Evolutionary conservation across 2,797 vertebrate genomes (phyloP), one percentile per base, ranked within the genome.

Genomic region (Melanotaenia boesemani): DNA sequence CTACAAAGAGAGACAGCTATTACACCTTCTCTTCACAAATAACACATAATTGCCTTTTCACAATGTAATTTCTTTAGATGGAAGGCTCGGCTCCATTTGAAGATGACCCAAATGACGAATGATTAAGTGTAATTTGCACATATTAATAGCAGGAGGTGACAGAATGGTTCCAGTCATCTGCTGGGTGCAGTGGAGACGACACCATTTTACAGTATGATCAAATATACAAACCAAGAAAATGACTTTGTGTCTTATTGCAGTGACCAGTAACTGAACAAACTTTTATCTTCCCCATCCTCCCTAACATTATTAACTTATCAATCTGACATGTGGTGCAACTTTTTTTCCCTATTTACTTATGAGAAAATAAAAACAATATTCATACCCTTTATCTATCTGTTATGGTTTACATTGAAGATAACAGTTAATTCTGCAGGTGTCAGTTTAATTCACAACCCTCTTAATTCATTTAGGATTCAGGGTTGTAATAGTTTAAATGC

Each of bases 71-170:
- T 82, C 74, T 86, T 91, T 87, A 91, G 92, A 94, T 92, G 72
- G 56, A 79, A 63, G 76, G 70, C 89, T 67, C 68, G 15, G 86
- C 80, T 89, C 86, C 77, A 91, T 92, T 84, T 89, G 86, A 89
- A 92, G 85, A 86, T 85, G 86, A 71, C 46, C 82, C 84, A 87
- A 90, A 80, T 83, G 86, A 89, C 55, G 72, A 92, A 82, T 86
- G 82, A 93, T 94, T 94, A 91, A 92, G 89, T 91, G 88, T 88
- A 91, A 92, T 94, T 90, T 88, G 76, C 26, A 81, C 86, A 86
- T 81, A 87, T 86, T 82, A 91, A 85, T 79, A 88, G 72, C 74
- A 72, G 58, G 41, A 71, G 67, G 78, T 74, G 82, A 81, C 67
- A 70, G 73, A 81, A 83, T 50, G 77, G 78, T 68, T 60, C 67